Evolutionary conservation across 2,113 vertebrate species (phyloP), one percentile per base, ranked within the genome.

Genomic region (Callithrix jacchus): DNA sequence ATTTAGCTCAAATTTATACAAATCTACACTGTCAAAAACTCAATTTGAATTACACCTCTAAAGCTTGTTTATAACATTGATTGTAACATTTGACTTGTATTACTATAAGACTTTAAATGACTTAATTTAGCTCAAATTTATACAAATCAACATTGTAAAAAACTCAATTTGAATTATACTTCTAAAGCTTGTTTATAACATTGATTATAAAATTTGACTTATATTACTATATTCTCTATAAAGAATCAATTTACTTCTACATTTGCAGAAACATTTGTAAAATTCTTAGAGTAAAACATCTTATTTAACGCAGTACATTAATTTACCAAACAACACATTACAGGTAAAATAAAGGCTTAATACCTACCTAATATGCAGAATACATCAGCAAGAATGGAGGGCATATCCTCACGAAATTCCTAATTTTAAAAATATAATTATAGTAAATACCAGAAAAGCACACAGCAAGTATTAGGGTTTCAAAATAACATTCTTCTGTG

Each of bases 381-480:
- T n/a, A 99, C 99, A 98, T 99, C 99, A 97, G 99, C 99, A 98
- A 99, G 99, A 98, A 99, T 99, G 83, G 99, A 99, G 95, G 99
- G 98, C 99, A 99, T 99, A 97, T 99, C 99, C 88, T 99, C 99
- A 93, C 99, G 98, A 95, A 99, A 98, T 96, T 99, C 99, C 99
- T 99, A 96, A 91, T 98, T 98, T 81, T 37, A 97, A 98, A 87
- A 95, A 96, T 77, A 97, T 20, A 91, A 80, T 90, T 89, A 96
- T 18, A 82, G 71, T 89, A 32, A 97, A 93, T 66, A 83, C 0
- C 87, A 76, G 89, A 96, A 92, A 30, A 95, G 42, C 23, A 98
- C 40, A 89, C 8, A 96, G 14, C 30, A 96, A 84, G 49, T 95
- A 87, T 86, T 89, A 96, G 30, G 49, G 27, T 58, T 96, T 97